Evolutionary conservation across 2,797 vertebrate species (phyloP).

Genomic region (Urophycis tenuis): DNA sequence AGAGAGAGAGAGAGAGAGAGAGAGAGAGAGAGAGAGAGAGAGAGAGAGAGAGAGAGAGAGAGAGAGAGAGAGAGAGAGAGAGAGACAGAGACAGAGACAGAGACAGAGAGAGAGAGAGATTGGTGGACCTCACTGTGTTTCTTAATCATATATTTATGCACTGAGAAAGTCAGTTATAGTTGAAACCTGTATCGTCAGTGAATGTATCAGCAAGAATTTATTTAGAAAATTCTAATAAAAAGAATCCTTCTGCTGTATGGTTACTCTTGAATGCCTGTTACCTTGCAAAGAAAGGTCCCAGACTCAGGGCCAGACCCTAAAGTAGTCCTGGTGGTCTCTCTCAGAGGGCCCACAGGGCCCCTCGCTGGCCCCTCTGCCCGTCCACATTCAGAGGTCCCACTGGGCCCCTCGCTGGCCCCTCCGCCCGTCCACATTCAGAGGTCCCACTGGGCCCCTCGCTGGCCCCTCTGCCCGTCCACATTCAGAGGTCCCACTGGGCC

Average conservation of each 20-base stretch:
- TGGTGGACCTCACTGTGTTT: too few species aligned
- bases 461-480: too few species aligned
- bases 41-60: background rate
- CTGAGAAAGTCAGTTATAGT: background rate
- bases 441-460: too few species aligned
- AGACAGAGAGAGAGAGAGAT: too few species aligned
- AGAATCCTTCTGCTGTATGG: background rate
- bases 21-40: background rate
- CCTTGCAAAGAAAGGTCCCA: background rate
- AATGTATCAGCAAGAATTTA: background rate
- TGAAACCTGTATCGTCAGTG: background rate
- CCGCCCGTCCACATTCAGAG: too few species aligned
- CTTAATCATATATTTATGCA: background rate
- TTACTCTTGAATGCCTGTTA: background rate
- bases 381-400: slow-evolving; percentile 17
- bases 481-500: too few species aligned
- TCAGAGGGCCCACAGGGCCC: background rate
- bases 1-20: background rate
- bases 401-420: too few species aligned
- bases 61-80: too few species aligned
- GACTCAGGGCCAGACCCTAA: background rate
- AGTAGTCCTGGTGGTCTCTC: background rate
- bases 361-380: background rate
- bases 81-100: too few species aligned
- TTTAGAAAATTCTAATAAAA: too few species aligned